Percentiles rank a stretch among this genome's conserved stretches.
Evolutionary conservation across 2,797 vertebrate genomes (phyloP).

Genomic region (Enteromius fasciolatus): DNA sequence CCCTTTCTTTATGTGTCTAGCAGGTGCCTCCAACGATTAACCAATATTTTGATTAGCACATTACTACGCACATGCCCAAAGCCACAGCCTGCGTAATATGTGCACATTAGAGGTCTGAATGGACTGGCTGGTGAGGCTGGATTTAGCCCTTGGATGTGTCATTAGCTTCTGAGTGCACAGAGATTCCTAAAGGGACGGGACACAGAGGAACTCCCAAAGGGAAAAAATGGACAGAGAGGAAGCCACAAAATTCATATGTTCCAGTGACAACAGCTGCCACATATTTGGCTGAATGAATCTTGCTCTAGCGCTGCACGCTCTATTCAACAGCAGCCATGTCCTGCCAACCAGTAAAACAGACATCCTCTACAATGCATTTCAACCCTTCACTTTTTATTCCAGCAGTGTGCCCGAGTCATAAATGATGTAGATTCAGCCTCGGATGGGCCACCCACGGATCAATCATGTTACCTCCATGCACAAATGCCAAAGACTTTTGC

Average conservation of each 20-base stretch:
- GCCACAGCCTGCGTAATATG: constrained; percentile 51
- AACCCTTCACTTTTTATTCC: constrained; percentile 2
- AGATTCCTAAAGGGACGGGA: constrained; percentile 22
- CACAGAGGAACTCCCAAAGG: background rate
- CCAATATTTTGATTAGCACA: constrained; percentile 66
- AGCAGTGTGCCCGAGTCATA: background rate
- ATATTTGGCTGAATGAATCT: constrained; percentile 59
- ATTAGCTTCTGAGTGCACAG: constrained; percentile 16
- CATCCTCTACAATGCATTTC: background rate
- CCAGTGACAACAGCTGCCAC: constrained; percentile 55
- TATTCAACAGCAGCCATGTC: background rate
- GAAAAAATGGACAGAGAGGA: constrained; percentile 12
- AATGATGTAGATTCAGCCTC: background rate
- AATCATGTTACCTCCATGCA: background rate
- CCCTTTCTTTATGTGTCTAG: constrained; percentile 66
- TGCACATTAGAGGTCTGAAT: constrained; percentile 46
- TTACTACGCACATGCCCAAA: constrained; percentile 55
- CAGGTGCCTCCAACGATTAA: constrained; percentile 58
- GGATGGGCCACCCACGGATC: background rate
- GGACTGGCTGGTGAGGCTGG: constrained; percentile 34
- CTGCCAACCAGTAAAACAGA: constrained; percentile 21
- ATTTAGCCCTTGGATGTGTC: constrained; percentile 22
- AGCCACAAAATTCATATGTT: constrained; percentile 47
- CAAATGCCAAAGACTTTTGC: background rate
- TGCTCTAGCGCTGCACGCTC: constrained; percentile 21